Conservation (phyloP, 2,113 vertebrate species). For the human (Homo sapiens) region GRCh38 chr4:116897501-116898000, state of each 20-base stretch:
- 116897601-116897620: background rate
- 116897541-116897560: background rate
- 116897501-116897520: background rate
- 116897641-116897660: background rate
- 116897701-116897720: background rate
- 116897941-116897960: background rate
- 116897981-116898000: background rate
- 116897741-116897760: background rate
- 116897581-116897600: background rate
- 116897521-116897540: background rate
- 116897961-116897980: background rate
- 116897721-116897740: background rate
- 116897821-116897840: background rate
- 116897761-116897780: rapidly evolving
- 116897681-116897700: background rate
- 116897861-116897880: background rate
- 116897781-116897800: background rate
- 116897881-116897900: background rate
- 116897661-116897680: background rate
- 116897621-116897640: background rate
- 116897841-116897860: background rate
- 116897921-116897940: background rate
- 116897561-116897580: background rate
- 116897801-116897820: background rate
- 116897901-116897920: background rate